Evolutionary conservation across 2,113 vertebrate genomes (phyloP).

Genomic region (Podarcis raffonei): DNA sequence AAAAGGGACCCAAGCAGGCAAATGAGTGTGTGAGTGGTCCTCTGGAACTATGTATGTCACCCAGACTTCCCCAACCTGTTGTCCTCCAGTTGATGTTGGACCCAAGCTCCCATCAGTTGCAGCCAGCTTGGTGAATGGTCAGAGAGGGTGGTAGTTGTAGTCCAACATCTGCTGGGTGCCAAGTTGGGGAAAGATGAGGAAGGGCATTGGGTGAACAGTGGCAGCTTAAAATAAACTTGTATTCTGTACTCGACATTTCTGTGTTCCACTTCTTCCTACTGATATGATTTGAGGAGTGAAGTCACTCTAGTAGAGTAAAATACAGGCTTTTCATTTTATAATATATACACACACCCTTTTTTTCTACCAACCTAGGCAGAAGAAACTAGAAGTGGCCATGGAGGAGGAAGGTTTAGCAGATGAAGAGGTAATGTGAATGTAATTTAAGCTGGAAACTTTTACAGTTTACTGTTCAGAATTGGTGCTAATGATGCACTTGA

Average conservation of each 20-base stretch:
- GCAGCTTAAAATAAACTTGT: not conserved
- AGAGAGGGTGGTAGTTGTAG: not conserved
- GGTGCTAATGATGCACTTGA: not conserved
- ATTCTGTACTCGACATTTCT: not conserved
- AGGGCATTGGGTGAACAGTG: not conserved
- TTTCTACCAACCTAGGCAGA: slow-evolving; percentile 82
- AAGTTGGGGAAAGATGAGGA: not conserved
- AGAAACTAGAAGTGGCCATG: slow-evolving; percentile 97
- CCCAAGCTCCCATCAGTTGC: not conserved
- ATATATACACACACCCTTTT: not conserved
- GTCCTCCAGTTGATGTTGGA: not conserved
- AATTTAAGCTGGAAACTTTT: slow-evolving; percentile 20
- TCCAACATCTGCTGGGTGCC: not conserved
- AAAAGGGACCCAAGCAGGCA: not conserved
- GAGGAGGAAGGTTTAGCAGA: slow-evolving; percentile 95
- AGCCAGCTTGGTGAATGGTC: not conserved
- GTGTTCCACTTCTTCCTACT: not conserved
- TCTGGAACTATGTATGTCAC: not conserved
- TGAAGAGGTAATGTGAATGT: slow-evolving; percentile 84
- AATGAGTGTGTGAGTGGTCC: not conserved
- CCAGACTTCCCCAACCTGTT: not conserved
- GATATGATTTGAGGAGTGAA: not conserved
- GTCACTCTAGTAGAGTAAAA: not conserved
- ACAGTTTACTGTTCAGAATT: not conserved
- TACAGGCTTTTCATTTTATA: not conserved